Evolutionary conservation across 2,888 invertebrate species (phyloP), one percentile per base, ranked within the genome.

Genomic region (Leptinotarsa rubiginosa): DNA sequence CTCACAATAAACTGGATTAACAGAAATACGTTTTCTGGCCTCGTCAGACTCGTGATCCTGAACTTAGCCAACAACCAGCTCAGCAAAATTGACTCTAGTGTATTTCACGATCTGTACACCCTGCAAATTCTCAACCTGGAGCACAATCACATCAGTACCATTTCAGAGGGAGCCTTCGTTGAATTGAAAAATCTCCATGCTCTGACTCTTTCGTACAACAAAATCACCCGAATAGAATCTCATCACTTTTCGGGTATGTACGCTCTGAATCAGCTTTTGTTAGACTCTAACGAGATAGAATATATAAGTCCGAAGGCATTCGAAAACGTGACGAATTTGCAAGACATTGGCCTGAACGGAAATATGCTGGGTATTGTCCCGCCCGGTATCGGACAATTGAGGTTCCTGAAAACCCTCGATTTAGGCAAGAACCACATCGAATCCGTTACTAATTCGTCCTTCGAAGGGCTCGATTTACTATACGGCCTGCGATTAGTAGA

Each of bases 391-490:
- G 92, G 92, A 81, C 92, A 91, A 80, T 89, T 95, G 77, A 89
- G 91, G 80, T 92, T 92, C 83, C 88, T 96, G 82, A 93, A 93
- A 84, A 93, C 93, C 47, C 89, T 96, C 75, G 95, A 96, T 88
- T 90, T 96, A 81, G 95, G 95, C 66, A 94, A 95, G 88, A 97
- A 96, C 88, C 90, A 91, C 84, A 93, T 97, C 84, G 91, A 92
- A 79, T 89, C 90, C 79, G 91, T 97, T 73, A 91, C 90, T 74
- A 93, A 93, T 84, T 90, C 92, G 75, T 92, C 94, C 69, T 94
- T 96, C 83, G 91, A 91, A 84, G 94, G 94, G 5, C 88, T 96
- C 79, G 91, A 92, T 83, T 92, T 93, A 82, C 90, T 97, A 62
- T 93, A 93, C 83, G 93, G 94, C 18, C 88, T 97, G 73, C 90